A percentile compares a stretch with the other conserved stretches of the same genome.
Conservation (phyloP, 1,140 invertebrate species). For the Ylistrum balloti region DNA sequence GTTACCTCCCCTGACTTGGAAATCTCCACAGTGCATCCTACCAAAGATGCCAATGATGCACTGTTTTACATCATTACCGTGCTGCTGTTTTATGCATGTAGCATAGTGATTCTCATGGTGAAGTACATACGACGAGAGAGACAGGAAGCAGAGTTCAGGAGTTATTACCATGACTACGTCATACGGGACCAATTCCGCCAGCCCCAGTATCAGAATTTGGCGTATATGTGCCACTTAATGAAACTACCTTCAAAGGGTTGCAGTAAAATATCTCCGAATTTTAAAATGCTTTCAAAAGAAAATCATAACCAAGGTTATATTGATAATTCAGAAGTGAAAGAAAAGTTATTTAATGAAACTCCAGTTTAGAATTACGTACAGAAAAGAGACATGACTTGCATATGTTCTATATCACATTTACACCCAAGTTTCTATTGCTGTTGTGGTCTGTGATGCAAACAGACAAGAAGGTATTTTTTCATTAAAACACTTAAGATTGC, state of each 20-base stretch:
- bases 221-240: slow-evolving; percentile 60
- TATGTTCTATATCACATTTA: too few relatives aligned
- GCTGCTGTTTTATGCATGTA: slow-evolving; percentile 81
- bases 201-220: slow-evolving; percentile 63
- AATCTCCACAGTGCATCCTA: neutral
- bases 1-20: neutral
- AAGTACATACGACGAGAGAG: slow-evolving; percentile 80
- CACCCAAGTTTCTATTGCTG: too few relatives aligned
- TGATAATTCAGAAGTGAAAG: neutral
- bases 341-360: neutral
- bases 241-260: slow-evolving; percentile 48
- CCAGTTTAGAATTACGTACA: neutral
- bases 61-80: slow-evolving; percentile 82
- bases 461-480: too few relatives aligned
- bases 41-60: slow-evolving; percentile 67
- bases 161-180: slow-evolving; percentile 80
- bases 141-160: slow-evolving; percentile 76
- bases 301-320: neutral
- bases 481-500: too few relatives aligned
- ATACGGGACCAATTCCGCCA: slow-evolving; percentile 75
- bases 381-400: too few relatives aligned
- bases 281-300: neutral
- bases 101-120: slow-evolving; percentile 81
- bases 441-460: too few relatives aligned
- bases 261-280: neutral